Conservation (phyloP, 2,888 invertebrate genomes). For the Osedax frankpressi region DNA sequence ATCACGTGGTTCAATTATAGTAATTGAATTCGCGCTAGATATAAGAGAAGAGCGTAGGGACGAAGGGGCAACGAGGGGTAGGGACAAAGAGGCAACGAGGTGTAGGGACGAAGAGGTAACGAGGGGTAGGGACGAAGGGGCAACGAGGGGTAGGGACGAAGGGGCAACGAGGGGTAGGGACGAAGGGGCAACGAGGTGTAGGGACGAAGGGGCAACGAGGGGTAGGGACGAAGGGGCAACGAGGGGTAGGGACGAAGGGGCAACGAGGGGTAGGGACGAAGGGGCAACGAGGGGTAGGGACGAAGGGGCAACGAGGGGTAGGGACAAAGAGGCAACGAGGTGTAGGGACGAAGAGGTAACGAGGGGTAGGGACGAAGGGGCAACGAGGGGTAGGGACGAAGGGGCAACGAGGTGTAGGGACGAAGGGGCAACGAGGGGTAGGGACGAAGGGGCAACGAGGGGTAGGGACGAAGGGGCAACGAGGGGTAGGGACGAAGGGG, state of each 20-base stretch:
- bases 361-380: too few relatives aligned
- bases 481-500: background rate
- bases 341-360: conserved; percentile 58
- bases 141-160: background rate
- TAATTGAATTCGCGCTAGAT: too few relatives aligned
- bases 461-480: background rate
- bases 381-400: background rate
- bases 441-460: conserved; percentile 68
- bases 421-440: conserved; percentile 11
- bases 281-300: background rate
- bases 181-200: background rate
- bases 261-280: too few relatives aligned
- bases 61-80: too few relatives aligned
- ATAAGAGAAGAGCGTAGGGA: too few relatives aligned
- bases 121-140: background rate
- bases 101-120: background rate
- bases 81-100: background rate
- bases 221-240: conserved; percentile 68
- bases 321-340: background rate
- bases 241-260: conserved; percentile 86
- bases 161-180: background rate
- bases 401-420: background rate
- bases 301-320: background rate
- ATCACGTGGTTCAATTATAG: too few relatives aligned
- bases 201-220: background rate